Base-by-base conservation (phyloP, 2,797 vertebrate species). In the Diplodus puntazzo region DNA sequence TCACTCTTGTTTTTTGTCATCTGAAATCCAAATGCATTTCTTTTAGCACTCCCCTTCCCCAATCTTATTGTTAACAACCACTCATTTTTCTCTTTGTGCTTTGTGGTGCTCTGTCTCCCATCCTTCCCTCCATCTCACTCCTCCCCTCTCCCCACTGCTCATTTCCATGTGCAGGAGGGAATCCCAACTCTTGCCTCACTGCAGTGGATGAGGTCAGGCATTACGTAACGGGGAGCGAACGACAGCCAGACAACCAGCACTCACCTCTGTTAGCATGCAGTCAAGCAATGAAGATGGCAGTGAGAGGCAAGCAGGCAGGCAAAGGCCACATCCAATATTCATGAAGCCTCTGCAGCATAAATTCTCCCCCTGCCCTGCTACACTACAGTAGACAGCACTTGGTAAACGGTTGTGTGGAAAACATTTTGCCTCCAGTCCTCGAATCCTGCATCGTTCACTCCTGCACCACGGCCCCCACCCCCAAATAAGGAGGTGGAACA, bases 141-240 rank as follows among this genome's bases (percentile, higher is more conserved):
- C 39, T 72, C 53, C 25, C 21, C 70, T 54, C 49, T 71, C 39
- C 68, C 68, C 59, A 52, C 62, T 46, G 75, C 70, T 76, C 49
- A 30, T 75, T 81, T 86, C 61, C 65, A 64, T 68, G 69, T 88
- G 75, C 91, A 92, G 87, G 80, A 94, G 94, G 94, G 95, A 96
- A 95, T 95, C 95, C 95, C 95, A 75, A 42, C 87, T 87, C 88
- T 87, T 91, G 75, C 70, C 85, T 92, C 89, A 82, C 89, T 94
- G 89, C 92, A 93, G 90, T 89, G 77, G 87, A 88, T 84, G 85
- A 93, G 90, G 83, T 88, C 77, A 86, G 83, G 61, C 61, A 48
- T 95, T 94, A 92, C 83, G 85, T 93, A 96, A 95, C 81, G 69
- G 74, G 79, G 77, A 76, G 76, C 42, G 61, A 87, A 73, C 11